Evolutionary conservation across 2,113 vertebrate genomes (phyloP).

Genomic region (Empidonax traillii): DNA sequence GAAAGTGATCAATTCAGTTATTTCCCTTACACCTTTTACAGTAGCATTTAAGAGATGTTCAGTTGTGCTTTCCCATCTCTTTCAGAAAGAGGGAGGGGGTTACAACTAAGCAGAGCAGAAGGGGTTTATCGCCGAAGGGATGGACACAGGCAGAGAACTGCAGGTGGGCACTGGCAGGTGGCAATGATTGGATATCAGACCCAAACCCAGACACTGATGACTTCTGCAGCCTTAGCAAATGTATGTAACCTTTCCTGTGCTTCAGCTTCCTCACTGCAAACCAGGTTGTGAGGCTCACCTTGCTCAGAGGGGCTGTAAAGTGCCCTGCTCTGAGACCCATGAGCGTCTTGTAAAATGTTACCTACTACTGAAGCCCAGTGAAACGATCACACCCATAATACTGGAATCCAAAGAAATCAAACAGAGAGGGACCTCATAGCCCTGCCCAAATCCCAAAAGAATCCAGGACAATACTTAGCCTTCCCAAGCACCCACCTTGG

Average conservation of each 20-base stretch:
- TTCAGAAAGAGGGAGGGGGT: background rate
- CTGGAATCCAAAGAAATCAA: background rate
- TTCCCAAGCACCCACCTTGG: conserved; percentile 82
- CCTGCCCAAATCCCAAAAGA: background rate
- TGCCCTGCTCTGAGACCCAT: background rate
- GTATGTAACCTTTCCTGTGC: background rate
- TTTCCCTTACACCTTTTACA: background rate
- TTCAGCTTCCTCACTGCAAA: background rate
- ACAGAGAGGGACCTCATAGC: background rate
- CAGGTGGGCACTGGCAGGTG: background rate
- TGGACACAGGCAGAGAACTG: background rate
- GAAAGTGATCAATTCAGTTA: background rate
- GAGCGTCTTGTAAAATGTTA: background rate
- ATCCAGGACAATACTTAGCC: background rate
- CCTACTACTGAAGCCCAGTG: background rate
- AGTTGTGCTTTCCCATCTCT: background rate
- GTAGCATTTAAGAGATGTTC: background rate
- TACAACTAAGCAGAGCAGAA: background rate
- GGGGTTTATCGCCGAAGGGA: accelerated
- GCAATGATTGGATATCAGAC: background rate
- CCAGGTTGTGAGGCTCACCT: background rate
- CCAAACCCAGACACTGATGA: background rate
- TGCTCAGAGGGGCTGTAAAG: background rate
- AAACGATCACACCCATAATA: background rate
- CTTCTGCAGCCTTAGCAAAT: background rate